phyloP scores from a whole-genome alignment of 2,888 invertebrate species.

The Anodontia alba region DNA sequence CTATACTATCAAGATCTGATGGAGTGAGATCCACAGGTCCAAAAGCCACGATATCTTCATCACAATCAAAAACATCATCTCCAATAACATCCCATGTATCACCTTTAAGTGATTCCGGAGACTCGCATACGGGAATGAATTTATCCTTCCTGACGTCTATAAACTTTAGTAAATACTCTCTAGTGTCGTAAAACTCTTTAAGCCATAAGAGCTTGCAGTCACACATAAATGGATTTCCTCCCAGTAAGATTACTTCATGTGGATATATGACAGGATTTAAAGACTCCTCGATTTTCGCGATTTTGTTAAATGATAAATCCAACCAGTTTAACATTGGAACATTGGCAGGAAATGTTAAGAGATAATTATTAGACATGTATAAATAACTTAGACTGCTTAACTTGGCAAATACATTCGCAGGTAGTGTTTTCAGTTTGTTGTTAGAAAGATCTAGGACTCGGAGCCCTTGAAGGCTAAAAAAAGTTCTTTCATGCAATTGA shows the following conservation, averaged over 20 bases:
- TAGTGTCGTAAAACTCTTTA: conserved; percentile 65
- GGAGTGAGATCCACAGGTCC: neutral
- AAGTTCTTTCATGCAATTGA: conserved; percentile 26
- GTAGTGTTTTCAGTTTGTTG: conserved; percentile 49
- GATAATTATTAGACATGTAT: conserved; percentile 54
- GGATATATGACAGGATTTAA: conserved; percentile 58
- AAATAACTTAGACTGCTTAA: conserved; percentile 49
- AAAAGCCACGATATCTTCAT: neutral
- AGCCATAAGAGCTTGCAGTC: conserved; percentile 64
- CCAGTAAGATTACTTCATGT: conserved; percentile 60
- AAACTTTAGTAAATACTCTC: conserved; percentile 67
- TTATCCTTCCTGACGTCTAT: conserved; percentile 34
- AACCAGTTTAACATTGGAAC: conserved; percentile 64
- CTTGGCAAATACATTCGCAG: conserved; percentile 35
- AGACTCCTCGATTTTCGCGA: conserved; percentile 42
- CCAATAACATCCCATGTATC: conserved; percentile 65
- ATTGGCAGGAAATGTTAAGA: conserved; percentile 44
- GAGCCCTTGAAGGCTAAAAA: conserved; percentile 29
- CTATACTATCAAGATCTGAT: conserved; percentile 24
- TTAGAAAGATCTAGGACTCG: conserved; percentile 56
- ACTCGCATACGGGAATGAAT: conserved; percentile 67
- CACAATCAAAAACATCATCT: conserved; percentile 65
- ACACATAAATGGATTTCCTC: conserved; percentile 65
- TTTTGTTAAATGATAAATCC: conserved; percentile 61
- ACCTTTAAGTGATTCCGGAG: conserved; percentile 54